Base-by-base conservation (phyloP, 2,113 vertebrate species). In the Ceyx cyanopectus region DNA sequence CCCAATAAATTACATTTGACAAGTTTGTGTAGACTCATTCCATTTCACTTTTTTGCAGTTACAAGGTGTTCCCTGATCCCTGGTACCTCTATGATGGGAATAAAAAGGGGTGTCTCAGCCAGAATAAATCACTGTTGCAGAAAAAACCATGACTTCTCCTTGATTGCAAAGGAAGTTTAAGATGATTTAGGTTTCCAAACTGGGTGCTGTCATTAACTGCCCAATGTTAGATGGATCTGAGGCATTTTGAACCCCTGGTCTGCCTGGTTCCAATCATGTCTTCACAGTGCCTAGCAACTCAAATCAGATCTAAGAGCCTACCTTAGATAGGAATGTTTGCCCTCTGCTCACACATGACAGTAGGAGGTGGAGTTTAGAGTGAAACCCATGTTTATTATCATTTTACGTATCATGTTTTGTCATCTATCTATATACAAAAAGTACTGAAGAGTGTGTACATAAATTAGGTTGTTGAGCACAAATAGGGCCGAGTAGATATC, bases 391-490 rank as follows among this genome's bases (percentile, higher is more conserved):
- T 61, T 91, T 56, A 53, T 77, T 70, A 9, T 77, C 78, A 91
- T 80, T 94, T 85, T 75, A 85, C 81, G 61, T 89, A 87, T 93
- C 84, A 77, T 24, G 56, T 45, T 94, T 72, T 95, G 76, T 89
- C 69, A 94, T 91, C 87, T 91, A 0, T 84, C 22, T 61, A 2
- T 50, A 40, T n/a, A 63, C 40, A 87, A 63, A 74, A 29, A n/a
- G 51, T 60, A 60, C 61, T 43, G 40, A 82, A 48, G 58, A 87
- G 27, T 6, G 10, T 57, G 70, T 85, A 89, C 81, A 74, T 92
- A 85, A 94, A 92, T 95, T 79, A 87, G 46, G 63, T 56, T 89
- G 81, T 60, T 77, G 87, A 73, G 79, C 1, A 13, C 72, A 63
- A 63, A 85, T 1, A 8, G 62, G 61, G 23, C 69, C 67, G 40